Evolutionary conservation across 2,888 invertebrate genomes (phyloP).

Genomic region (Leptopilina drosophilae): DNA sequence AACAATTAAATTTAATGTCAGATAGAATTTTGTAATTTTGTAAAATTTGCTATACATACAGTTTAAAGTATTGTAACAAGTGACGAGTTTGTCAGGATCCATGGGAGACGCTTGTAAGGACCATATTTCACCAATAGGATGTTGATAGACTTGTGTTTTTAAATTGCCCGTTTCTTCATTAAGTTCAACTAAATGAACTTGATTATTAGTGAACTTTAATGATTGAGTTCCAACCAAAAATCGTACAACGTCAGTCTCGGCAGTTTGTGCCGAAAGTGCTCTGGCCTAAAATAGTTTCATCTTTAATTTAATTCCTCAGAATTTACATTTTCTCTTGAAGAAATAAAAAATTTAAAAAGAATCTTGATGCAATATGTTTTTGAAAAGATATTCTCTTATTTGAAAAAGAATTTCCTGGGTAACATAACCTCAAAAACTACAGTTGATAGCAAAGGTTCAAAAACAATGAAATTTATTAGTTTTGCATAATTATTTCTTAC

Average conservation of each 20-base stretch:
- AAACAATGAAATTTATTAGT: neutral
- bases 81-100: slow-evolving; percentile 86
- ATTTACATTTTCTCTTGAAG: neutral
- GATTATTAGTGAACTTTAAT: slow-evolving; percentile 91
- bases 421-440: too few relatives aligned
- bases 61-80: slow-evolving; percentile 92
- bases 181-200: slow-evolving; percentile 94
- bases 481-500: slow-evolving; percentile 76
- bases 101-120: slow-evolving; percentile 91
- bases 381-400: too few relatives aligned
- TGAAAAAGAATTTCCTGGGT: too few relatives aligned
- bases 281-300: slow-evolving; percentile 83
- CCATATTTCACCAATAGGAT: slow-evolving; percentile 96
- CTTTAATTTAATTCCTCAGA: neutral
- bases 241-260: slow-evolving; percentile 91
- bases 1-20: too few relatives aligned
- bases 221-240: slow-evolving; percentile 98
- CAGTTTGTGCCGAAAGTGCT: slow-evolving; percentile 90
- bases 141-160: slow-evolving; percentile 91
- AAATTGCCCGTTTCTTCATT: slow-evolving; percentile 94
- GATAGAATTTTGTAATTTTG: too few relatives aligned
- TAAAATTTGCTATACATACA: slow-evolving; percentile 72
- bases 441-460: neutral
- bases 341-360: too few relatives aligned
- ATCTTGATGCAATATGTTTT: too few relatives aligned